Base-by-base conservation (phyloP, 2,113 vertebrate genomes). In the Struthidea cinerea region DNA sequence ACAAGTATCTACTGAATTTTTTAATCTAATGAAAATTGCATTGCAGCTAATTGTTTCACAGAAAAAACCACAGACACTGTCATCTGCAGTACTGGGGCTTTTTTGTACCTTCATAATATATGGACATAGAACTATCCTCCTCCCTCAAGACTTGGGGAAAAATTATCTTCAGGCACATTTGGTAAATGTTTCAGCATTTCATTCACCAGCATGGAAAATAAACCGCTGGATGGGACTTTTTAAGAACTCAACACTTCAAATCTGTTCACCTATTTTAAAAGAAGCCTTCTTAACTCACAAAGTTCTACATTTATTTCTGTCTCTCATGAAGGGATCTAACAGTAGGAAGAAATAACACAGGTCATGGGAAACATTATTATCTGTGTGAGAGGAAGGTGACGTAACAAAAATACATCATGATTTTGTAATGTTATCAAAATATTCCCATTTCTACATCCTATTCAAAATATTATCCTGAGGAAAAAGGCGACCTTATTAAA, bases 381-480 rank as follows among this genome's bases (percentile, higher is more conserved):
- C 49, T 63, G 5, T 11, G 50, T 11, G 18, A 94, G 59, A 75
- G 13, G 70, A 42, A 91, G 57, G 68, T 82, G 74, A 94, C 2
- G 5, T 61, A 87, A 89, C 19, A 68, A 84, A 94, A 89, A 60
- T 24, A 74, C 39, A 44, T 60, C 41, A 61, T 2, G 49, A 57
- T 19, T 91, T 59, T 46, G 17, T 87, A 92, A 87, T 33, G 53
- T 68, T 89, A 92, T 78, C 56, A 94, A 94, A 96, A 92, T 63
- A 87, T 27, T 49, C 35, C 80, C 13, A 26, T 22, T 81, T 50
- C 53, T 75, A 71, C 56, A 55, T n/a, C 23, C 77, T 64, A 39
- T 56, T 81, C 52, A 74, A 96, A 92, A 90, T 44, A 92, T 46
- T 84, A 96, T 35, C 53, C 57, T 16, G 33, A 84, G 39, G 64